These are phyloP conservation scores for Bombus vancouverensis DNA, from an alignment of 1,140 invertebrate genomes.

Conservation along the genomic window DNA sequence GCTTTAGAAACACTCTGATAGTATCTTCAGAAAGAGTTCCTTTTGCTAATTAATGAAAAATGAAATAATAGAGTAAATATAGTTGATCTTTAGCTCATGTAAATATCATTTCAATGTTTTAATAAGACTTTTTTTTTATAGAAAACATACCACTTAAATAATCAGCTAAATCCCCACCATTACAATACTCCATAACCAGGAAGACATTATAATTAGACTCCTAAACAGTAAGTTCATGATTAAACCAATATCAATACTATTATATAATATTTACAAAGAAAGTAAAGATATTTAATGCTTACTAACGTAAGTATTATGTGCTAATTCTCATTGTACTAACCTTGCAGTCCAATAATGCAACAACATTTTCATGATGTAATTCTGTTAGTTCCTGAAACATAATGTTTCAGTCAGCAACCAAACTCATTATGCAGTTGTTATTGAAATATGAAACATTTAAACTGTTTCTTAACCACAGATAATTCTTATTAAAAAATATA, in stretches of 20 bases:
- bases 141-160: constrained; percentile 90
- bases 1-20: constrained; percentile 96
- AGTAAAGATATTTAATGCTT: not conserved
- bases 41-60: constrained; percentile 84
- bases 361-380: constrained; percentile 99
- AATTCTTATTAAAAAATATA: constrained; percentile 31
- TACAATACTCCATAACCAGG: constrained; percentile 99
- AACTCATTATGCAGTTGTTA: constrained; percentile 20
- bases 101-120: not conserved
- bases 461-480: not conserved
- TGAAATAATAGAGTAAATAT: constrained; percentile 33
- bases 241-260: constrained; percentile 25
- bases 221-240: constrained; percentile 73
- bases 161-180: constrained; percentile 99
- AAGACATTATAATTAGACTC: constrained; percentile 97
- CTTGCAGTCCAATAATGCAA: constrained; percentile 97
- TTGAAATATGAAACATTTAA: not conserved
- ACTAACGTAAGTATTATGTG: constrained; percentile 29
- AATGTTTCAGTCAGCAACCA: constrained; percentile 52
- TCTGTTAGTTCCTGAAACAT: constrained; percentile 93
- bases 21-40: constrained; percentile 98
- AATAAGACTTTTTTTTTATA: constrained; percentile 16
- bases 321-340: constrained; percentile 63
- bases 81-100: constrained; percentile 6
- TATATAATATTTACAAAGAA: constrained; percentile 3